Base-by-base conservation (phyloP, 2,797 vertebrate genomes). In the Cirrhinus mrigala region DNA sequence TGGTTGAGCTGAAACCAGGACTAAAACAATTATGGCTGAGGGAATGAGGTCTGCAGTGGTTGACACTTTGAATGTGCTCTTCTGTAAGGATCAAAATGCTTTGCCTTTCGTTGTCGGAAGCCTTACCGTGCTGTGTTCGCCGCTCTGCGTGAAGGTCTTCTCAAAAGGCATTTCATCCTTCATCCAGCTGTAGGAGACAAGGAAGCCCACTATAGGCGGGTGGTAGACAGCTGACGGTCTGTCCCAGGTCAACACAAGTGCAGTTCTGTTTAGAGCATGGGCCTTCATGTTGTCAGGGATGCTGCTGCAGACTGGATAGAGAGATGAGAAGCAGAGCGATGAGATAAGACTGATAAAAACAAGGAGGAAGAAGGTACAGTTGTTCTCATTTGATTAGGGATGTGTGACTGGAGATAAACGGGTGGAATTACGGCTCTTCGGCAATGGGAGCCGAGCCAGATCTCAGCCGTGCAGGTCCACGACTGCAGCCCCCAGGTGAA, bases 161-260 rank as follows among this genome's bases (percentile, higher is more conserved):
- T 99, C 98, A 87, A 98, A 97, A 40, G 97, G 95, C 0, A 97
- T 93, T 10, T 99, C 98, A 0, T 97, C 97, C 93, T 97, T 99
- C 91, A 95, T 96, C 98, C 98, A 99, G 94, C 98, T 99, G 91
- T 99, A 99, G 83, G 98, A 99, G 82, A 99, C 96, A 95, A 98
- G 96, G 92, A 98, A 99, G 90, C 96, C 97, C 93, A 97, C 95
- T 93, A 99, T 97, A 0, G 98, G 98, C 1, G 98, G 97, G 89
- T 99, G 97, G 94, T 99, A 99, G 91, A 98, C 87, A 69, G 92
- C 96, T 90, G 97, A 95, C 0, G 98, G 98, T 37, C 96, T 96
- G 81, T 96, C 97, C 98, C 98, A 99, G 92, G 96, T 98, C 89
- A 99, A 97, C 86, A 97, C 95, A 89, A 99, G 91, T 0, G 97